These are phyloP conservation scores for Anguilla marmorata DNA, from an alignment of 2,797 vertebrate genomes.

Conservation along the genomic window DNA sequence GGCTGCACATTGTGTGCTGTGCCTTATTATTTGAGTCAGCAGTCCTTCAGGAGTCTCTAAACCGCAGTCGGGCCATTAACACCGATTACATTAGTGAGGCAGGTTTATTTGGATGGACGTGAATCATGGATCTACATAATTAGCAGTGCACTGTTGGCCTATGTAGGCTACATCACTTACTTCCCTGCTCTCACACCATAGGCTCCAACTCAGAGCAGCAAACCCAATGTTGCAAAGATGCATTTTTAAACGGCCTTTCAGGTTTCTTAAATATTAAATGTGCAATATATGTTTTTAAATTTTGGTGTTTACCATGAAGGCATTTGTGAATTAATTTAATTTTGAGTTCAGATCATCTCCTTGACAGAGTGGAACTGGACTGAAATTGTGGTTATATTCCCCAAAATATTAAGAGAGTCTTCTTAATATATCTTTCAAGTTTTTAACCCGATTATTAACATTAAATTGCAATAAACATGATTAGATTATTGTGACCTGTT, in stretches of 20 bases:
- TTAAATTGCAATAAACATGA: no score
- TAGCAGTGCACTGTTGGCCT: slow-evolving; percentile 31
- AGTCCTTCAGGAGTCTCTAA: slow-evolving; percentile 37
- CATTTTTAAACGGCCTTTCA: background rate
- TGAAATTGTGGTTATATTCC: no score
- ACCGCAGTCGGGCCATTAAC: slow-evolving; percentile 38
- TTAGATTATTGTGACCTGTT: no score
- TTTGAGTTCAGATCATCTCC: background rate
- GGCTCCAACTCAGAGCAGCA: background rate
- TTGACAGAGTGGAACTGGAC: background rate
- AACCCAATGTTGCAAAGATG: background rate
- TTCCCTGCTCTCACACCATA: no score
- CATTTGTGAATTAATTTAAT: background rate
- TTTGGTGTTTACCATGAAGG: background rate
- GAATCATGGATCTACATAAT: slow-evolving; percentile 43
- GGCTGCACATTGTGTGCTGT: slow-evolving; percentile 30
- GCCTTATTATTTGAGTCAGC: slow-evolving; percentile 35
- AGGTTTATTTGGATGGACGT: slow-evolving; percentile 41
- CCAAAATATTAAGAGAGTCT: no score
- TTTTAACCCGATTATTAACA: no score
- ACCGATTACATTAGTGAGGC: slow-evolving; percentile 37
- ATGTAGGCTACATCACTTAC: slow-evolving; percentile 21
- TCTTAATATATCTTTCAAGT: no score
- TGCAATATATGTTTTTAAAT: background rate
- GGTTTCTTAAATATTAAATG: background rate